These are phyloP conservation scores for Melanotaenia maccullochi DNA, from an alignment of 2,797 vertebrate species.

Conservation along the genomic window DNA sequence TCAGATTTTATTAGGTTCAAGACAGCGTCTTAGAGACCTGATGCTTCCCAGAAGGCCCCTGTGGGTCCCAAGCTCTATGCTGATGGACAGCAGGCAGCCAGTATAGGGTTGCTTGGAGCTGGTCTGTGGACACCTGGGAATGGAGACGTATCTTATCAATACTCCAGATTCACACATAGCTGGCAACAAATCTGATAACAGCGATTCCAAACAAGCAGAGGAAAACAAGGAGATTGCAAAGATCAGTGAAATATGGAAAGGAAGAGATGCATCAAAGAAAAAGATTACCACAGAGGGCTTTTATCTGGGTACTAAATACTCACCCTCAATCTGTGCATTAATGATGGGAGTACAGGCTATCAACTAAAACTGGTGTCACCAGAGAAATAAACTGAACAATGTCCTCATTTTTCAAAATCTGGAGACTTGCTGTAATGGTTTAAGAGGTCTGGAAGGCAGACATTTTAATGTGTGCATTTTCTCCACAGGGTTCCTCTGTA, in stretches of 20 bases:
- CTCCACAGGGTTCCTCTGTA: conserved; percentile 51
- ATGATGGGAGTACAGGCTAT: conserved; percentile 8
- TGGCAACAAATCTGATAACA: conserved; percentile 70
- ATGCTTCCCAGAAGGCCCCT: conserved; percentile 54
- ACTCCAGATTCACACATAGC: conserved; percentile 56
- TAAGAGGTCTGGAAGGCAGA: conserved; percentile 54
- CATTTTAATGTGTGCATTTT: conserved; percentile 61
- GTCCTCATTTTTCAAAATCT: conserved; percentile 9
- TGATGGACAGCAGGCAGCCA: conserved; percentile 48
- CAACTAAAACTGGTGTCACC: conserved; percentile 1
- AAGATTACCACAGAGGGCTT: conserved; percentile 37
- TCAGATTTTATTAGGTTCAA: conserved; percentile 61
- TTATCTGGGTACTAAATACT: conserved; percentile 38
- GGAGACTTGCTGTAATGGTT: conserved; percentile 49
- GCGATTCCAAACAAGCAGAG: conserved; percentile 24
- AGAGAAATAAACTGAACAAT: conserved; percentile 8
- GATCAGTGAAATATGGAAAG: conserved; percentile 50
- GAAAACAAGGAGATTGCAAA: conserved; percentile 26
- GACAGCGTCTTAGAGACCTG: conserved; percentile 53
- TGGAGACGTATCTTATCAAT: conserved; percentile 66
- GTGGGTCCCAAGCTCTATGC: conserved; percentile 46
- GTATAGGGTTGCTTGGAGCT: conserved; percentile 19
- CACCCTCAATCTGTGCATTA: conserved; percentile 20
- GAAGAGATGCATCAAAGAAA: conserved; percentile 57
- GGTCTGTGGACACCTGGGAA: conserved; percentile 37